Evolutionary conservation across 2,113 vertebrate species (phyloP).

Genomic region (Narcine bancroftii): DNA sequence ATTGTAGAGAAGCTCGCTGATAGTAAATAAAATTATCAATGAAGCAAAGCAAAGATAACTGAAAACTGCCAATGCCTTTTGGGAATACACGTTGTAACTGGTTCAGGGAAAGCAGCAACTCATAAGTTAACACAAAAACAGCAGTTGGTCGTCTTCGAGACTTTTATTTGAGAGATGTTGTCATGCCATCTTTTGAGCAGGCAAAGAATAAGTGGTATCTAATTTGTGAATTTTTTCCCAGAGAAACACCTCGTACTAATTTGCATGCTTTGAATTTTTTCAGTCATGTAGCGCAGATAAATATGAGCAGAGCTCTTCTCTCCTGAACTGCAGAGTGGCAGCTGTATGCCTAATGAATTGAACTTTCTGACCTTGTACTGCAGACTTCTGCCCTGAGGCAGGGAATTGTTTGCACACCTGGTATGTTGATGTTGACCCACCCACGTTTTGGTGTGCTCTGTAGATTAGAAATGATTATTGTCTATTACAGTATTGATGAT

Average conservation of each 20-base stretch:
- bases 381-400: constrained; percentile 59
- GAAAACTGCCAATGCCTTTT: no score
- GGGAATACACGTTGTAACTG: neutral
- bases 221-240: neutral
- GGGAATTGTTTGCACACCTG: constrained; percentile 84
- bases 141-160: constrained; percentile 27
- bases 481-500: constrained; percentile 42
- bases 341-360: constrained; percentile 82
- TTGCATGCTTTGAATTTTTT: constrained; percentile 43
- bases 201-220: neutral
- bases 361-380: constrained; percentile 56
- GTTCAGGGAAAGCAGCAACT: neutral
- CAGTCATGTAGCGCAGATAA: constrained; percentile 63
- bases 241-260: neutral
- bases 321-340: constrained; percentile 58
- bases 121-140: neutral
- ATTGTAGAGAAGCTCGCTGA: neutral
- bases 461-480: constrained; percentile 56
- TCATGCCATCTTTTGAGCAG: neutral
- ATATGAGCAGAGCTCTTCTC: constrained; percentile 52
- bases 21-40: neutral
- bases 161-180: constrained; percentile 33
- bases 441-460: constrained; percentile 46
- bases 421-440: constrained; percentile 54
- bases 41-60: neutral